Conservation (phyloP, 2,888 invertebrate species). For the Spisula subtruncata region DNA sequence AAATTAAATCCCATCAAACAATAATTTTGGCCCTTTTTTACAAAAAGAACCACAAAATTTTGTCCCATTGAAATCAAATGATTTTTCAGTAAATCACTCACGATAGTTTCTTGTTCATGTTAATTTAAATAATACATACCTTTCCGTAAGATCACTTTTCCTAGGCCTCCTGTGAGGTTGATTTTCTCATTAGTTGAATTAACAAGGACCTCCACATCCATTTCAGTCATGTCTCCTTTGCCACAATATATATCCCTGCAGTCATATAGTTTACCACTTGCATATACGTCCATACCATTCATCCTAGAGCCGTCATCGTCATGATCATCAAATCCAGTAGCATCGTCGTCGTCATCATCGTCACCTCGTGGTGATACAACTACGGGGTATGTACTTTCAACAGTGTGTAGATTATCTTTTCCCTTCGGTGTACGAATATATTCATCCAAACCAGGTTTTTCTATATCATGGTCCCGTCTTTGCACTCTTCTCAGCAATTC, state of each 20-base stretch:
- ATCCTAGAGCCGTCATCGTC: neutral
- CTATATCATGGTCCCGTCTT: conserved; percentile 37
- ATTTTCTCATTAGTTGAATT: conserved; percentile 57
- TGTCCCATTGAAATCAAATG: too few species aligned
- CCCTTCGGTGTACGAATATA: conserved; percentile 51
- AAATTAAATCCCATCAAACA: too few species aligned
- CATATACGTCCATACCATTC: conserved; percentile 25
- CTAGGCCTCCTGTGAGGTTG: conserved; percentile 42
- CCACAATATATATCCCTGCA: conserved; percentile 48
- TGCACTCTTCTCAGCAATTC: conserved; percentile 30
- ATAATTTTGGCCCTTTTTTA: too few species aligned
- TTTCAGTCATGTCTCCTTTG: conserved; percentile 64
- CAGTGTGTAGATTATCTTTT: conserved; percentile 27
- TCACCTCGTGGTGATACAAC: conserved; percentile 35
- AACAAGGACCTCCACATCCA: conserved; percentile 57
- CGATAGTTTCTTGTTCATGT: too few species aligned
- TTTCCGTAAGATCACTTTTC: conserved; percentile 21
- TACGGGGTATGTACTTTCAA: conserved; percentile 36
- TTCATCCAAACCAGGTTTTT: conserved; percentile 54
- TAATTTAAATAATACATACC: conserved; percentile 24
- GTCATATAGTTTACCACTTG: conserved; percentile 33
- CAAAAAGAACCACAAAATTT: too few species aligned
- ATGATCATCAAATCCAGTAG: neutral
- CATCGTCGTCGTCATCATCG: conserved; percentile 24
- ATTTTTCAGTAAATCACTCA: too few species aligned